Base-by-base conservation (phyloP, 2,888 invertebrate species). In the Torymus aiolomorphi region DNA sequence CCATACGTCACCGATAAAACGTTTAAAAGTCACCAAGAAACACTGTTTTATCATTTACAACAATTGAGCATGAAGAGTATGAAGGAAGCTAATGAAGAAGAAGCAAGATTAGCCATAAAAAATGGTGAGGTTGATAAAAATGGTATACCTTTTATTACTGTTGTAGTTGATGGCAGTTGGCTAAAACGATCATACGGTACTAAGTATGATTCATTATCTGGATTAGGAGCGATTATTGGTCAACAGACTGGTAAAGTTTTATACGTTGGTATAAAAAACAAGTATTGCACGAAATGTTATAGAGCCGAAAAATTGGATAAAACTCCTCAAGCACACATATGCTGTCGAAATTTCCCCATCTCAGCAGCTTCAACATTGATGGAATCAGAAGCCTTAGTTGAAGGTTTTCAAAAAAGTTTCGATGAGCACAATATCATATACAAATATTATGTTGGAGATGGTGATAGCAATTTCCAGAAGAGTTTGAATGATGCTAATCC, bases 311-410 rank as follows among this genome's bases (percentile, higher is more conserved):
- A 20, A 24, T 20, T 4, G 20, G 54, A 54, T 13, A 54, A 18
- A 24, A 0, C 13, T 24, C 24, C 24, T 5, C 24, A 20, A 5
- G 4, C 12, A n/a, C 81, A 81, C 13, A 63, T 14, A 14, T 83
- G 81, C 24, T 86, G 80, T 76, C 85, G 84, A 76, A 87, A 88
- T 80, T 87, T 84, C 80, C 80, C 78, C 24, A 78, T 82, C 0
- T 72, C 81, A 31, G 77, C 56, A 16, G 78, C 83, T 59, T 84
- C 83, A 14, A 85, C 87, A n/a, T 89, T 88, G 83, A 84, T 85
- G 83, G 83, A 83, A 82, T 72, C 76, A 20, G 83, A 81, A 67
- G 80, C 82, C n/a, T 81, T 86, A 42, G 66, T 77, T 0, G 83
- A 84, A 59, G 82, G 84, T 1, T 85, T 86, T 20, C 78, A 80